Evolutionary conservation across 2,888 invertebrate genomes (phyloP).

Genomic region (Invenusta paracnida): DNA sequence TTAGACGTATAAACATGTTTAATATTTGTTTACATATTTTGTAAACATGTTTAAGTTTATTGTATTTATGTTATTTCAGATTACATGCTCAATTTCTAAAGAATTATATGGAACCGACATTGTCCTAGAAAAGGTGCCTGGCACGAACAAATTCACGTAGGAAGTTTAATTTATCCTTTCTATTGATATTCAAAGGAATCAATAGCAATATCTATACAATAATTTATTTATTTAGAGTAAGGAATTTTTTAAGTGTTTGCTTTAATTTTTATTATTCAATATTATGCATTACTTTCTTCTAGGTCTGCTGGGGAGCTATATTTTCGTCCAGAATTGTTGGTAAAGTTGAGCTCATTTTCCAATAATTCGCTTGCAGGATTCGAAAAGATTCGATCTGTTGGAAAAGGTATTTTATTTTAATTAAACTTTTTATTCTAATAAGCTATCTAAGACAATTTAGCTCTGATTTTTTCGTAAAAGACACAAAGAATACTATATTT

Average conservation of each 20-base stretch:
- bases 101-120: conserved; percentile 43
- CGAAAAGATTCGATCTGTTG: conserved; percentile 67
- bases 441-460: too few relatives aligned
- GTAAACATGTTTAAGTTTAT: conserved; percentile 33
- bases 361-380: conserved; percentile 61
- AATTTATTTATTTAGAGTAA: too few relatives aligned
- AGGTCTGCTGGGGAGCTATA: conserved; percentile 54
- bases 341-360: neutral
- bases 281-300: too few relatives aligned
- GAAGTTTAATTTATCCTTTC: too few relatives aligned
- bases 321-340: conserved; percentile 48
- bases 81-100: conserved; percentile 35
- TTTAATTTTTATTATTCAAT: too few relatives aligned
- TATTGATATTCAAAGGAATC: too few relatives aligned
- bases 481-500: too few relatives aligned
- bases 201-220: too few relatives aligned
- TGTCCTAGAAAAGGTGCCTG: conserved; percentile 43
- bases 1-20: conserved; percentile 30
- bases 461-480: too few relatives aligned
- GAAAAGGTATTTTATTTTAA: conserved; percentile 64
- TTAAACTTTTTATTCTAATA: too few relatives aligned
- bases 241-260: too few relatives aligned
- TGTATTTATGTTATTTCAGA: conserved; percentile 24
- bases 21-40: too few relatives aligned
- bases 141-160: conserved; percentile 34